Conservation (phyloP, 2,113 vertebrate genomes). For the Romanogobio albipinnatus region DNA sequence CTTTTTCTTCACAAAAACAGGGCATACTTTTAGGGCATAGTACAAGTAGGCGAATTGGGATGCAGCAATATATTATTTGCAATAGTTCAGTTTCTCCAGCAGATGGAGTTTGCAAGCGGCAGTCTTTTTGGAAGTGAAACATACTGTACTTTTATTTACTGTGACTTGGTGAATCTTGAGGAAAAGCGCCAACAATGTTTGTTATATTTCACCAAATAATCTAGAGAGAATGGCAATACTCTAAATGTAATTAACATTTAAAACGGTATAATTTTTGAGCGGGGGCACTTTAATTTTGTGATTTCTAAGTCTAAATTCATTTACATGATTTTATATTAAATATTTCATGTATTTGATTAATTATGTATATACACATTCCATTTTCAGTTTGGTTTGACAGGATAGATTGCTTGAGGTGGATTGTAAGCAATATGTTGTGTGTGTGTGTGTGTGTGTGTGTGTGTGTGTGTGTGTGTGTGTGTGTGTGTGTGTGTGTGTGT, state of each 20-base stretch:
- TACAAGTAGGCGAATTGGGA: too few species aligned
- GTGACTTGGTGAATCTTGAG: background rate
- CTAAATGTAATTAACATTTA: too few species aligned
- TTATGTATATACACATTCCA: background rate
- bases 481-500: conserved; percentile 25
- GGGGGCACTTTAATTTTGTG: too few species aligned
- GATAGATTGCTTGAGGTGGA: background rate
- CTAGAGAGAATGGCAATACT: too few species aligned
- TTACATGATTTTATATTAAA: background rate
- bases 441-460: conserved; percentile 26
- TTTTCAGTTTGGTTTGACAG: background rate
- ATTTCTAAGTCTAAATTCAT: background rate
- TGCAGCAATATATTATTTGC: background rate
- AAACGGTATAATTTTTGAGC: too few species aligned
- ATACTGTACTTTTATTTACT: background rate
- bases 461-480: conserved; percentile 28
- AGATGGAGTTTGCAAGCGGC: conserved; percentile 2
- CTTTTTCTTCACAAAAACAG: too few species aligned
- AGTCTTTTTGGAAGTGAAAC: background rate
- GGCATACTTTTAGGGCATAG: too few species aligned
- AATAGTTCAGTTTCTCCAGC: conserved; percentile 8
- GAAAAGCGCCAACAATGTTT: background rate
- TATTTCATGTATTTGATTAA: background rate
- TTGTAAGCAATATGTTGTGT: background rate
- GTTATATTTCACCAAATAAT: too few species aligned